phyloP scores from a whole-genome alignment of 2,797 vertebrate genomes.

The Craterocephalus amniculus region DNA sequence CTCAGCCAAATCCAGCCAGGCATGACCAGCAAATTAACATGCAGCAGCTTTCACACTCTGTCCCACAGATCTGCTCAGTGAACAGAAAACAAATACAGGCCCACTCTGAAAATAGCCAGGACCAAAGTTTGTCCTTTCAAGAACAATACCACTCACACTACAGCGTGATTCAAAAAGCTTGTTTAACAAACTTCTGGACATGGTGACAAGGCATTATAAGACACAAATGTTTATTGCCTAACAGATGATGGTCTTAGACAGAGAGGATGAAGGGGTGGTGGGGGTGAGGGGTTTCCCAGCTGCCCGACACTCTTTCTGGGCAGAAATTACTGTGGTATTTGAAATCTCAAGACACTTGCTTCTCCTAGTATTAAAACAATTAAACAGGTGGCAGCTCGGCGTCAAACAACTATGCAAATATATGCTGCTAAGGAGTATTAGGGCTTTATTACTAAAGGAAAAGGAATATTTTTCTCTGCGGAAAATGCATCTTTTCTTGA shows the following conservation, averaged over 20 bases:
- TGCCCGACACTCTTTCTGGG: background rate
- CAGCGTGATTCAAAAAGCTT: slow-evolving; percentile 29
- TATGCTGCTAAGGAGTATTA: background rate
- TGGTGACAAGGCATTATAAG: slow-evolving; percentile 1
- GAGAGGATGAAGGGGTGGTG: background rate
- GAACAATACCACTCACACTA: slow-evolving; percentile 40
- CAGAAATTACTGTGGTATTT: background rate
- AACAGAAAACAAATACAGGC: slow-evolving; percentile 74
- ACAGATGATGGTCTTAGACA: background rate
- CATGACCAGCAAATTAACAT: slow-evolving; percentile 79
- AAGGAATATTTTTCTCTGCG: background rate
- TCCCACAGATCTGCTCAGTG: slow-evolving; percentile 74
- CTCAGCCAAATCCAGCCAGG: slow-evolving; percentile 77
- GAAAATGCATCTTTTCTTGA: background rate
- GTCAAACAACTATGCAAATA: background rate
- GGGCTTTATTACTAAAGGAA: background rate
- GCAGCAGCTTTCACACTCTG: slow-evolving; percentile 77
- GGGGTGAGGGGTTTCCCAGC: background rate
- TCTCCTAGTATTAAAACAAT: background rate
- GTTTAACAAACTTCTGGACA: slow-evolving; percentile 20
- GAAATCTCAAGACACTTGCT: background rate
- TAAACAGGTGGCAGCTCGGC: background rate
- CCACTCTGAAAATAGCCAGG: slow-evolving; percentile 65
- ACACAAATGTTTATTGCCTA: background rate
- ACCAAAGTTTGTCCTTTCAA: slow-evolving; percentile 50